These are phyloP conservation scores for Gasterosteus aculeatus DNA, from an alignment of 2,113 vertebrate genomes.

Conservation along the genomic window DNA sequence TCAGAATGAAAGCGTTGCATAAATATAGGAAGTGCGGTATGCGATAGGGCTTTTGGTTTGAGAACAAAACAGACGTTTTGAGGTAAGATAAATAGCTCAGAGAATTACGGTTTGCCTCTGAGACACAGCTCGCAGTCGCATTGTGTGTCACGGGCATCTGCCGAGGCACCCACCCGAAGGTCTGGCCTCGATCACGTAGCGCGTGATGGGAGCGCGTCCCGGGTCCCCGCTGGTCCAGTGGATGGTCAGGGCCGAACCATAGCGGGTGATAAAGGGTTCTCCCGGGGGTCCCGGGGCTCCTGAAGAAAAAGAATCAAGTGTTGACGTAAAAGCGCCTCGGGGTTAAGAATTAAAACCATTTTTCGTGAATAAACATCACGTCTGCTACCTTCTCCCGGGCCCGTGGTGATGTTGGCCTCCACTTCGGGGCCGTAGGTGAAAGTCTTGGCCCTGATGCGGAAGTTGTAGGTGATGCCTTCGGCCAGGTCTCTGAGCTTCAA, in stretches of 20 bases:
- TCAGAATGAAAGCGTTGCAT: background rate
- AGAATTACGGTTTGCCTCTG: too few relatives aligned
- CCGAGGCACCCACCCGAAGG: conserved; percentile 87
- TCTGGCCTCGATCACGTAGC: conserved; percentile 95
- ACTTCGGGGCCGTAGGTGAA: conserved; percentile 94
- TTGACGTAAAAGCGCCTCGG: background rate
- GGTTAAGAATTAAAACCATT: background rate
- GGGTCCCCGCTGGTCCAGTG: conserved; percentile 96
- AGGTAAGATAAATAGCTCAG: too few relatives aligned
- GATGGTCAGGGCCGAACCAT: conserved; percentile 92
- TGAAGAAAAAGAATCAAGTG: conserved; percentile 49
- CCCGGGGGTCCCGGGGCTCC: conserved; percentile 94
- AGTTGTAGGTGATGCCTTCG: conserved; percentile 91
- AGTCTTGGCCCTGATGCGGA: conserved; percentile 92
- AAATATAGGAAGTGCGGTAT: background rate
- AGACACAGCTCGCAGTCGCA: too few relatives aligned
- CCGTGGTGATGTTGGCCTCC: conserved; percentile 95
- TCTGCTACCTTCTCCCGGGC: conserved; percentile 92
- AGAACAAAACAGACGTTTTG: too few relatives aligned
- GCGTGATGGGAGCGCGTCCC: conserved; percentile 91
- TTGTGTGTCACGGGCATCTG: background rate
- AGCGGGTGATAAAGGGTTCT: conserved; percentile 92
- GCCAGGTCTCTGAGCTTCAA: conserved; percentile 95
- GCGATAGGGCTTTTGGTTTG: background rate
- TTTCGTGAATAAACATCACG: background rate